Conservation (phyloP, 2,113 vertebrate species). For the Bubalus kerabau region DNA sequence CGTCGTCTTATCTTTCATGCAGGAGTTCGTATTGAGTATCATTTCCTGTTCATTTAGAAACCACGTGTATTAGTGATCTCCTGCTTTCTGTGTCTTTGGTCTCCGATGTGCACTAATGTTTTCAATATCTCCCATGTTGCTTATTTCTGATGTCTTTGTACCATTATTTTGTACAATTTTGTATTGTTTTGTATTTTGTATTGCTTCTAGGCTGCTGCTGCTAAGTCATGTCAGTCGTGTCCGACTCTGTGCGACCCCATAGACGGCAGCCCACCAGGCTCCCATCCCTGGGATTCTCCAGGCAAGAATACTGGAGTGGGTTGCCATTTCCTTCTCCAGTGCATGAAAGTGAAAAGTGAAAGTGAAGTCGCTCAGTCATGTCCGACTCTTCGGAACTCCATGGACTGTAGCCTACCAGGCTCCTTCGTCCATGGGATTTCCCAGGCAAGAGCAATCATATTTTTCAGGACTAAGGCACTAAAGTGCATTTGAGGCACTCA, state of each 20-base stretch:
- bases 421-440: no score
- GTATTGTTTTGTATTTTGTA: neutral
- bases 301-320: no score
- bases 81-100: rapidly evolving
- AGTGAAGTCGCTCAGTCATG: no score
- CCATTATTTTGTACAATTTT: neutral
- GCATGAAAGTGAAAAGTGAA: no score
- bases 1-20: rapidly evolving
- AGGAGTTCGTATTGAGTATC: rapidly evolving
- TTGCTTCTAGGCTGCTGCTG: neutral
- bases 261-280: no score
- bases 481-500: neutral
- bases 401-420: no score
- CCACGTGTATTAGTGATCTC: rapidly evolving
- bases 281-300: no score
- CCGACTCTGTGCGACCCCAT: no score
- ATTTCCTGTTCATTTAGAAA: neutral
- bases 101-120: neutral
- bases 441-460: neutral
- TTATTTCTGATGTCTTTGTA: neutral
- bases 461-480: neutral
- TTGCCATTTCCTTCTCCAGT: no score
- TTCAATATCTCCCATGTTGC: rapidly evolving
- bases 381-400: no score
- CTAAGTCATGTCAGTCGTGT: no score